Conservation (phyloP, 1,140 invertebrate species). For the Batillaria attramentaria region DNA sequence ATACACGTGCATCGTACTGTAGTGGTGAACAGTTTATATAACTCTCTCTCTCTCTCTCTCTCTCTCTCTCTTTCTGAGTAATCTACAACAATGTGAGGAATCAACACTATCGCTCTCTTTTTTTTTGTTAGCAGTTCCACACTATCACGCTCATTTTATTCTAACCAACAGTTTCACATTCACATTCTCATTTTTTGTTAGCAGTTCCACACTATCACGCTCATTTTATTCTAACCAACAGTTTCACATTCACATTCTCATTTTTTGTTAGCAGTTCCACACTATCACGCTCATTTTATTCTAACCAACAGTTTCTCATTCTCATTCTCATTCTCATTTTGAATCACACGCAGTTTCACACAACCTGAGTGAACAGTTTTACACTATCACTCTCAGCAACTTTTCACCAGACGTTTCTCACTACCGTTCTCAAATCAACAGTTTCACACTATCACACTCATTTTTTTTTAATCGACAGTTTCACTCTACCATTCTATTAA, state of each 20-base stretch:
- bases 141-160: background rate
- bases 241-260: background rate
- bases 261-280: background rate
- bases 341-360: too few relatives aligned
- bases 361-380: too few relatives aligned
- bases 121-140: background rate
- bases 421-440: too few relatives aligned
- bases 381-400: background rate
- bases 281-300: background rate
- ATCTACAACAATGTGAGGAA: background rate
- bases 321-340: background rate
- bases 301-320: background rate
- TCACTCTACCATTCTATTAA: background rate
- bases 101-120: background rate
- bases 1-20: background rate
- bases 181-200: background rate
- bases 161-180: background rate
- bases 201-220: background rate
- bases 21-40: background rate
- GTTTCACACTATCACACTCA: too few relatives aligned
- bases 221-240: background rate
- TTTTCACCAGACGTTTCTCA: background rate
- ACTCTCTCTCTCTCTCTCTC: slow-evolving; percentile 6
- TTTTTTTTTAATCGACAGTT: background rate
- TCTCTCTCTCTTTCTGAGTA: slow-evolving; percentile 16